A percentile compares a stretch with the other conserved stretches of the same genome.
Evolutionary conservation across 2,113 vertebrate species (phyloP).

Genomic region (Catharus minimus): DNA sequence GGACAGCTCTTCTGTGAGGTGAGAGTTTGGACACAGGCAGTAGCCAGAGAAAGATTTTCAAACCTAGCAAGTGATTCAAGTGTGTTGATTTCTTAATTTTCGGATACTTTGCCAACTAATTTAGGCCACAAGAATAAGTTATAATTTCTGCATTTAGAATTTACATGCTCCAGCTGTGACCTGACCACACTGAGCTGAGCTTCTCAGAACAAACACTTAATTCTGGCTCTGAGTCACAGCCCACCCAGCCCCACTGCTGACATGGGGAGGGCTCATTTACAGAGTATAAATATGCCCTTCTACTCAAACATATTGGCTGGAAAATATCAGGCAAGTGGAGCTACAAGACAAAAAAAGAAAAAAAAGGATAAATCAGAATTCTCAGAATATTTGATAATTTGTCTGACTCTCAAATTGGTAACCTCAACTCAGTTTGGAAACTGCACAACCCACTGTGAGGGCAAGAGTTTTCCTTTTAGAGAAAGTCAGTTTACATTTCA

Average conservation of each 20-base stretch:
- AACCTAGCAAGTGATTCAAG: neutral
- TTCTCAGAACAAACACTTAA: neutral
- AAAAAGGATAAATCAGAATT: neutral
- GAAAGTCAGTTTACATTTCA: conserved; percentile 47
- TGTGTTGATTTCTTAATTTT: neutral
- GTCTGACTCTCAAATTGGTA: neutral
- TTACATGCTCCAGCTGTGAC: neutral
- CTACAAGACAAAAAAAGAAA: neutral
- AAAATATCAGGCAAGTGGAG: neutral
- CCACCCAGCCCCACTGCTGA: neutral
- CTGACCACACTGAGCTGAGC: neutral
- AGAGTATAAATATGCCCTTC: neutral
- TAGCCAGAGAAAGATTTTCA: neutral
- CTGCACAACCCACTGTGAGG: neutral
- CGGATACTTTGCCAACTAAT: conserved; percentile 6
- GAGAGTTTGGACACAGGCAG: neutral
- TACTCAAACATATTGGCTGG: neutral
- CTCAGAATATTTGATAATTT: neutral
- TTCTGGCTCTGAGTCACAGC: neutral
- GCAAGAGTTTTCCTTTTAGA: neutral
- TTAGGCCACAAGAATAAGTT: neutral
- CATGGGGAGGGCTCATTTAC: neutral
- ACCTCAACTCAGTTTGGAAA: neutral
- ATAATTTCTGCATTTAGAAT: conserved; percentile 23
- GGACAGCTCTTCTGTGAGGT: neutral